Base-by-base conservation (phyloP, 2,888 invertebrate genomes). In the Thecocarcelia acutangulata region DNA sequence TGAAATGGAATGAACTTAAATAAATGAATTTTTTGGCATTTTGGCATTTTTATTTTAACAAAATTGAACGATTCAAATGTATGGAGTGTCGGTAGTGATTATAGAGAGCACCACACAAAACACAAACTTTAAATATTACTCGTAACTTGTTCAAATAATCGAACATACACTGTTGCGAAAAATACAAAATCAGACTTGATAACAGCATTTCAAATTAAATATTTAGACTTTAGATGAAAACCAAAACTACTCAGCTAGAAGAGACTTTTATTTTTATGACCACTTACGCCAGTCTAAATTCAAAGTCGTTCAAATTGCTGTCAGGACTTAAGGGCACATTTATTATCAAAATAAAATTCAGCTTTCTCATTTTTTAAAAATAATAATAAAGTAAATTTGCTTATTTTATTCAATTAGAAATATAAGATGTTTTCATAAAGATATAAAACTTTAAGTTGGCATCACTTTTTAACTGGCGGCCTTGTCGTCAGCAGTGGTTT, bases 1-100 rank as follows among this genome's bases (percentile, higher is more conserved):
- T 58, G 19, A 58, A 33, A 33, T 33, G 46, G 13, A 42, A 24
- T 66, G 24, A 75, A 75, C 66, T 75, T 50, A 48, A 66, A 66
- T 68, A 76, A 64, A 66, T 70, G 21, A 59, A 48, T 78, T 72
- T 64, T 63, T 74, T 64, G 54, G 46, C 46, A 64, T 74, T 70
- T 64, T 77, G 52, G 52, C 76, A 76, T 44, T 66, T 78, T 78
- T 70, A 33, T 48, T 58, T 64, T 37, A 40, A 17, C 63, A 70
- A 70, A 50, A 40, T 70, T 64, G 0, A 46, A 58, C 37, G 19
- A 19, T 28, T 42, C 6, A 59, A 59, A 68, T 50, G 15, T 63
- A 28, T 46, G 63, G 66, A 42, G 50, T 59, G 58, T 48, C 64
- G 52, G 12, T 44, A 44, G 19, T 28, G 28, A 6, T 28, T 28